Percentiles rank a stretch among this genome's conserved stretches.
phyloP scores from a whole-genome alignment of 2,888 invertebrate genomes.

The Lutraria lutraria region DNA sequence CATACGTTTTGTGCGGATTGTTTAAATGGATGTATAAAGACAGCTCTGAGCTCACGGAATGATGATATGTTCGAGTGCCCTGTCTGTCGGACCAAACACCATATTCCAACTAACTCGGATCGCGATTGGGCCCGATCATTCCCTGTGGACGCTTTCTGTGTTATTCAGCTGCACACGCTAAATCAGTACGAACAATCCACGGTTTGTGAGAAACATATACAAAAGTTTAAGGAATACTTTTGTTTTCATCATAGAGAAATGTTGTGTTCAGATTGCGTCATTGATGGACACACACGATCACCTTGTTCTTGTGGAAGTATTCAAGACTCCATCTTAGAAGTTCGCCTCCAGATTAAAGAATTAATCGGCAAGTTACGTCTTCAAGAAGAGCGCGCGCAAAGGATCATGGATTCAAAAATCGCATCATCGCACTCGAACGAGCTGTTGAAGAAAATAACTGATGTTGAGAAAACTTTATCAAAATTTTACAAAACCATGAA shows the following conservation, averaged over 20 bases:
- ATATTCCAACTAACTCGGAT: conserved; percentile 58
- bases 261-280: conserved; percentile 68
- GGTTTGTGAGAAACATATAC: conserved; percentile 65
- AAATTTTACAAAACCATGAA: conserved; percentile 69
- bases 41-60: conserved; percentile 51
- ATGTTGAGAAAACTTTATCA: conserved; percentile 64
- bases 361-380: conserved; percentile 60
- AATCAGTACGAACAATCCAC: conserved; percentile 63
- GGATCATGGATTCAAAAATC: conserved; percentile 66
- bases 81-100: conserved; percentile 65
- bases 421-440: conserved; percentile 65
- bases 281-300: conserved; percentile 61
- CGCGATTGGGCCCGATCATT: conserved; percentile 68
- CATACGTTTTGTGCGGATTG: conserved; percentile 71
- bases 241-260: conserved; percentile 68
- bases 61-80: conserved; percentile 70
- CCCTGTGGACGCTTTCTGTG: conserved; percentile 69
- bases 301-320: conserved; percentile 70
- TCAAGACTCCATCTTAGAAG: conserved; percentile 68
- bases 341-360: conserved; percentile 70
- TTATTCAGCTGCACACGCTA: conserved; percentile 67
- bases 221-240: conserved; percentile 70
- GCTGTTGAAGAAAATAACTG: conserved; percentile 57
- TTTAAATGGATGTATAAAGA: conserved; percentile 66
- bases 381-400: conserved; percentile 66